Evolutionary conservation across 2,888 invertebrate species (phyloP).

Genomic region (Lordiphosa andalusiaca): DNA sequence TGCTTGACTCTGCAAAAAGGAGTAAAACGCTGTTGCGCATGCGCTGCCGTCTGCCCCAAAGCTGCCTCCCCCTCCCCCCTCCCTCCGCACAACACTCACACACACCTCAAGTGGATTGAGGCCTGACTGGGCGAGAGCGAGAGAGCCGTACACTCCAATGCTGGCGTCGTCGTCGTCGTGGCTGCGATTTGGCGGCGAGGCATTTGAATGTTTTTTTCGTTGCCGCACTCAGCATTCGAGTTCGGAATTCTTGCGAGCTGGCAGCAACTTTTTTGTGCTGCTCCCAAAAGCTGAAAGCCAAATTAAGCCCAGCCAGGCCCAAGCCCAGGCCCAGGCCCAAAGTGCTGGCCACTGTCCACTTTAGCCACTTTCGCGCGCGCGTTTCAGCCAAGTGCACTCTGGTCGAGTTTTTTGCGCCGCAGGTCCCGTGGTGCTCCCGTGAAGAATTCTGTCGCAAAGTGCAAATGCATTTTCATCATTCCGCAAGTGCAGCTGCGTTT

Average conservation of each 20-base stretch:
- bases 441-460: constrained; percentile 69
- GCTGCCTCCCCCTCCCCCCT: not conserved
- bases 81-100: too few relatives aligned
- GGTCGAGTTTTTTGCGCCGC: constrained; percentile 6
- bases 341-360: constrained; percentile 38
- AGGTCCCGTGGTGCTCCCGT: constrained; percentile 28
- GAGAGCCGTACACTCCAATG: constrained; percentile 8
- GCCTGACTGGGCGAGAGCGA: constrained; percentile 14
- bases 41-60: constrained; percentile 50
- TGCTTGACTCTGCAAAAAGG: constrained; percentile 33
- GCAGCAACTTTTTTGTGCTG: constrained; percentile 77
- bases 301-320: constrained; percentile 8
- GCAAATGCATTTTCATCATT: constrained; percentile 67
- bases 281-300: constrained; percentile 30
- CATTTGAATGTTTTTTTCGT: constrained; percentile 80
- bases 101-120: constrained; percentile 3
- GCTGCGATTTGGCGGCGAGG: constrained; percentile 71
- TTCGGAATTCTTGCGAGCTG: constrained; percentile 80
- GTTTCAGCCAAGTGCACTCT: constrained; percentile 48
- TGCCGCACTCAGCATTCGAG: constrained; percentile 79
- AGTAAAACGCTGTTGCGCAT: constrained; percentile 67
- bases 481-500: constrained; percentile 63
- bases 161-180: constrained; percentile 41
- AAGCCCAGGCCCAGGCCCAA: constrained; percentile 5
- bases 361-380: constrained; percentile 44